Percentiles rank a stretch among this genome's conserved stretches.
Evolutionary conservation across 2,888 invertebrate genomes (phyloP).

Genomic region (Ennomos quercinarius): DNA sequence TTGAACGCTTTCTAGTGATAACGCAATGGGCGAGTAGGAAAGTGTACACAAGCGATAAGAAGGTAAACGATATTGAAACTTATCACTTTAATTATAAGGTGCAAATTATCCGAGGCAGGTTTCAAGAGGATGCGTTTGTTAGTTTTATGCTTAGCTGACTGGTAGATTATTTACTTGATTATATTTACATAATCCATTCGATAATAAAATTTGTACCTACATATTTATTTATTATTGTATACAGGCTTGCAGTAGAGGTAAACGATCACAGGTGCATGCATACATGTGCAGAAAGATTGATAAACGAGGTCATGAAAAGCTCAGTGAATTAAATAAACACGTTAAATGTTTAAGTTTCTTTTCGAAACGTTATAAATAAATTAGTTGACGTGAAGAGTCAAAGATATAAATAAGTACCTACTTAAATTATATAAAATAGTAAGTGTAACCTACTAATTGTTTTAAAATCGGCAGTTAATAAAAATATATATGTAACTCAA

Average conservation of each 20-base stretch:
- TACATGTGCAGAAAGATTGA: conserved; percentile 1
- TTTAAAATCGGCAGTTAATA: too few species aligned
- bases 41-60: conserved; percentile 17
- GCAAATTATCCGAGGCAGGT: neutral
- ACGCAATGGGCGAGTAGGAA: conserved; percentile 16
- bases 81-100: conserved; percentile 7
- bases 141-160: too few species aligned
- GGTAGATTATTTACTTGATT: conserved; percentile 3
- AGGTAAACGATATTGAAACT: conserved; percentile 3
- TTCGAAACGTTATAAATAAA: too few species aligned
- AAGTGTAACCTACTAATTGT: too few species aligned
- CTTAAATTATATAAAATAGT: too few species aligned
- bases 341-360: neutral
- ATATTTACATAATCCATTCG: conserved; percentile 25
- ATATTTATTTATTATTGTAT: conserved; percentile 8
- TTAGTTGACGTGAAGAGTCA: too few species aligned
- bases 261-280: conserved; percentile 13
- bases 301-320: conserved; percentile 14
- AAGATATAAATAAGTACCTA: too few species aligned
- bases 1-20: conserved; percentile 56
- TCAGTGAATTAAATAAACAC: neutral
- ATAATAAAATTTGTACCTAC: conserved; percentile 17
- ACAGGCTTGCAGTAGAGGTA: conserved; percentile 9
- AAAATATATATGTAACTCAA: too few species aligned
- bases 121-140: neutral